Percentiles rank a stretch among this genome's conserved stretches.
phyloP scores from a whole-genome alignment of 2,113 vertebrate species.

The Prietella phreatophila region DNA sequence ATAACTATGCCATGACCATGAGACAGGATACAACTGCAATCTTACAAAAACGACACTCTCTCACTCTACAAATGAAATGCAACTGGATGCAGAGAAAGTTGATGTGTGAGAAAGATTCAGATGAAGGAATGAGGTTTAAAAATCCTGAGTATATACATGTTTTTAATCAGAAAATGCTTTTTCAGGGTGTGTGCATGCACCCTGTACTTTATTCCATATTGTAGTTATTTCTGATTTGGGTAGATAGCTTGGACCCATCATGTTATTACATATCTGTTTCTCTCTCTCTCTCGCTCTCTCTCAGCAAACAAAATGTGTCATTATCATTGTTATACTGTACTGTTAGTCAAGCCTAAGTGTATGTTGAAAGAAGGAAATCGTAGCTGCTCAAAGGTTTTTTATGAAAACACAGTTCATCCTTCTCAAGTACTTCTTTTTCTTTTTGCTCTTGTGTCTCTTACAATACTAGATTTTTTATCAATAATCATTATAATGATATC shows the following conservation, averaged over 20 bases:
- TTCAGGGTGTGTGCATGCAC: background rate
- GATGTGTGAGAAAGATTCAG: background rate
- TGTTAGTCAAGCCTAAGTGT: background rate
- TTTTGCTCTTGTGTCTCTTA: background rate
- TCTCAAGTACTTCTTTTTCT: background rate
- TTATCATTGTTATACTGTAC: background rate
- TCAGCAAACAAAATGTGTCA: background rate
- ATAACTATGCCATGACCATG: constrained; percentile 9
- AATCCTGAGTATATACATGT: background rate
- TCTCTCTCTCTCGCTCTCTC: no score
- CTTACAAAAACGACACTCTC: background rate
- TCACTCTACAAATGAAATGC: background rate
- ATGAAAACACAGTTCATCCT: background rate
- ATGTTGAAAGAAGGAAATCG: constrained; percentile 1
- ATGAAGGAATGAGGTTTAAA: background rate
- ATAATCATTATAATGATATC: background rate
- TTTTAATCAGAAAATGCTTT: background rate
- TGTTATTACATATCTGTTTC: no score
- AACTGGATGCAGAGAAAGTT: background rate
- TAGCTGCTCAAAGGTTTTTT: constrained; percentile 18
- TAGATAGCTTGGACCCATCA: background rate
- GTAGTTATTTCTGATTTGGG: background rate
- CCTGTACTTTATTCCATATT: background rate
- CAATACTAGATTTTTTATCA: background rate
- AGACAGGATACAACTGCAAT: constrained; percentile 2